Percentiles rank a stretch among this genome's conserved stretches.
These are phyloP conservation scores for Enteromius mattozi DNA, from an alignment of 2,797 vertebrate genomes.

Conservation along the genomic window DNA sequence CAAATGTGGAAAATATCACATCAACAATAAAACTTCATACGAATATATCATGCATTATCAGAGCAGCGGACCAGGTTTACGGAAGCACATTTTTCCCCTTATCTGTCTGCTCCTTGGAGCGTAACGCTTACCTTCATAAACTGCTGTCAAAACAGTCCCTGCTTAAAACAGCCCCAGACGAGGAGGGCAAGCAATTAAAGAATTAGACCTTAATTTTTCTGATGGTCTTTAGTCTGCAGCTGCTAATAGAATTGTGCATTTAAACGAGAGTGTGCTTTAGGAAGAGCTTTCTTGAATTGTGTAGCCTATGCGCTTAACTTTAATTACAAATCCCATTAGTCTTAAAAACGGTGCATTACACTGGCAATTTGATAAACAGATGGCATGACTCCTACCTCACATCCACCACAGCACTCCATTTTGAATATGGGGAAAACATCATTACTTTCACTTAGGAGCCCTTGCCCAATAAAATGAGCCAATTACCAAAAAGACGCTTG, in stretches of 20 bases:
- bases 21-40: constrained; percentile 4
- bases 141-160: constrained; percentile 37
- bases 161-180: constrained; percentile 17
- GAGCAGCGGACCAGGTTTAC: neutral
- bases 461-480: constrained; percentile 30
- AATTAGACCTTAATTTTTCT: constrained; percentile 53
- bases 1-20: constrained; percentile 26
- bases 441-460: constrained; percentile 48
- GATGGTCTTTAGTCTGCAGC: constrained; percentile 46
- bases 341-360: constrained; percentile 58
- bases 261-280: constrained; percentile 43
- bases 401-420: constrained; percentile 15
- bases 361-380: constrained; percentile 57
- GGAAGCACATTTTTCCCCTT: neutral
- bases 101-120: neutral
- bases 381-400: constrained; percentile 47
- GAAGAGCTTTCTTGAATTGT: constrained; percentile 49
- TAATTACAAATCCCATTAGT: constrained; percentile 60
- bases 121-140: constrained; percentile 30
- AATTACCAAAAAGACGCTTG: constrained; percentile 43
- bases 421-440: constrained; percentile 48
- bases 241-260: constrained; percentile 56
- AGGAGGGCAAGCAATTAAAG: constrained; percentile 52
- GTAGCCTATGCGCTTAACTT: constrained; percentile 45
- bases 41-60: constrained; percentile 7